A percentile compares a stretch with the other conserved stretches of the same genome.
phyloP scores from a whole-genome alignment of 2,113 vertebrate species.

The Ivindomyrus marchei region DNA sequence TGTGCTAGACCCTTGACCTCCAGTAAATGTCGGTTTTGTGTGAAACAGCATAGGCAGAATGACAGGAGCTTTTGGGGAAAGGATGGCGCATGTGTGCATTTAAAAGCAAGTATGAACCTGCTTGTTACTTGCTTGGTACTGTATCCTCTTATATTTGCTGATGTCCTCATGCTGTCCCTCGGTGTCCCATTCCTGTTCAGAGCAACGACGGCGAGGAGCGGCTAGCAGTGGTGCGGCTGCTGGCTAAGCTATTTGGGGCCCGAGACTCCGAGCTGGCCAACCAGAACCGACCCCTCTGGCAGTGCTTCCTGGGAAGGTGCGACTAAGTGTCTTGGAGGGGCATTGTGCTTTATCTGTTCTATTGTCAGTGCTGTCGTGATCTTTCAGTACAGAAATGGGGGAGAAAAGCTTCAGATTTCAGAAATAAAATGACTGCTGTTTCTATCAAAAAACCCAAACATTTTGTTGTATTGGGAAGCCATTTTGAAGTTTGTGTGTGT shows the following conservation, averaged over 20 bases:
- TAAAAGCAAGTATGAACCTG: background rate
- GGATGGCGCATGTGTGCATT: background rate
- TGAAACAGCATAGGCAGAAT: background rate
- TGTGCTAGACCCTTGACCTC: background rate
- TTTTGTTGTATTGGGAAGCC: background rate
- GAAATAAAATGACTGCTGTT: background rate
- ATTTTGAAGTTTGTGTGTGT: background rate
- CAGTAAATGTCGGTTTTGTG: background rate
- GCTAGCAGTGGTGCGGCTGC: constrained; percentile 87
- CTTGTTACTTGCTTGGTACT: background rate
- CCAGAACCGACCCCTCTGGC: constrained; percentile 95
- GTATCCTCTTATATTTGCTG: constrained; percentile 7
- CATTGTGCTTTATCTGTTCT: background rate
- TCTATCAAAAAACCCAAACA: background rate
- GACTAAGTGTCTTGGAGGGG: background rate
- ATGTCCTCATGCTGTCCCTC: background rate
- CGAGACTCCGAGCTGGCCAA: constrained; percentile 97
- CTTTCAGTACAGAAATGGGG: background rate
- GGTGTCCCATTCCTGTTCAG: constrained; percentile 46
- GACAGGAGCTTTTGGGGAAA: background rate
- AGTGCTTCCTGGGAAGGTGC: constrained; percentile 95
- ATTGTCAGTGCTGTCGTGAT: background rate
- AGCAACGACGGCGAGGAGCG: constrained; percentile 97
- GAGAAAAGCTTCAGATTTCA: background rate
- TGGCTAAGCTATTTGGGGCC: constrained; percentile 94